A percentile compares a stretch with the other conserved stretches of the same genome.
phyloP scores from a whole-genome alignment of 2,888 invertebrate genomes.

The Theristus sp. region DNA sequence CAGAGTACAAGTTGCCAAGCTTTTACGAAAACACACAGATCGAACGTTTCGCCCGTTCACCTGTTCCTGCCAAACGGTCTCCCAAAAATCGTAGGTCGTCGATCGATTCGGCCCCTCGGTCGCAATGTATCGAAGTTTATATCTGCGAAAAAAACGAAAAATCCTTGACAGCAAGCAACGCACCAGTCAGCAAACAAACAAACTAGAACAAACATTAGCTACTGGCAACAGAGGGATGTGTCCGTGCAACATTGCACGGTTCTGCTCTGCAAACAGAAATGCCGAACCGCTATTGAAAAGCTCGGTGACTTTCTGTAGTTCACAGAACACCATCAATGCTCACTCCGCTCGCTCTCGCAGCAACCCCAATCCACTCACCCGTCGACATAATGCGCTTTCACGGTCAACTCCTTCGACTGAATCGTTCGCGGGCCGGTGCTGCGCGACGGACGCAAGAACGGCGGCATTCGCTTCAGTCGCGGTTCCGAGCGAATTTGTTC shows the following conservation, averaged over 20 bases:
- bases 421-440: not conserved
- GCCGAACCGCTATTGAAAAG: too few relatives aligned
- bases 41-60: not conserved
- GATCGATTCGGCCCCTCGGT: slow-evolving; percentile 10
- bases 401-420: slow-evolving; percentile 1
- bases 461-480: not conserved
- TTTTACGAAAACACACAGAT: not conserved
- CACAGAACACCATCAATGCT: too few relatives aligned
- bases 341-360: not conserved
- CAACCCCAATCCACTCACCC: not conserved
- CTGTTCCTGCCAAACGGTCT: not conserved
- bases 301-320: too few relatives aligned
- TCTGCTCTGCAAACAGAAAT: too few relatives aligned
- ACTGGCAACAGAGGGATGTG: not conserved
- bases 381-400: slow-evolving; percentile 10
- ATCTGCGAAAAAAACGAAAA: not conserved
- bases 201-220: not conserved
- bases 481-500: not conserved
- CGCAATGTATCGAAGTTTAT: slow-evolving; percentile 5
- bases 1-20: not conserved
- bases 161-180: not conserved
- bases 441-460: not conserved
- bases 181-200: not conserved
- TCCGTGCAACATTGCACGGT: too few relatives aligned
- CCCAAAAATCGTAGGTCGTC: slow-evolving; percentile 10